A percentile compares a stretch with the other conserved stretches of the same genome.
These are phyloP conservation scores for Monodelphis domestica DNA, from an alignment of 2,797 vertebrate species.

Conservation along the genomic window DNA sequence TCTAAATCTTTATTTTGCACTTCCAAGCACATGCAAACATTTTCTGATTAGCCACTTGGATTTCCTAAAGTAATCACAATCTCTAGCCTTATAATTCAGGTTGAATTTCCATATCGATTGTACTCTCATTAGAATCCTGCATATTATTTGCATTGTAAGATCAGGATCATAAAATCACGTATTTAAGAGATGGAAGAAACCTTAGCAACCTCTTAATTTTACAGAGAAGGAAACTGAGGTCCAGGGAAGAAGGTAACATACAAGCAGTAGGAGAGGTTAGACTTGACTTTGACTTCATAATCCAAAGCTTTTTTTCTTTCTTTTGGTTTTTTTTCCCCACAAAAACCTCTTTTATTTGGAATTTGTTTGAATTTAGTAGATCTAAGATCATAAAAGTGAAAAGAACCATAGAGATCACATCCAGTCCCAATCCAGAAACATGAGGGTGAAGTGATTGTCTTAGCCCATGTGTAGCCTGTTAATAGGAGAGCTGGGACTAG, in stretches of 20 bases:
- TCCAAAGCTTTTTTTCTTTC: no score
- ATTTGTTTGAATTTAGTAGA: neutral
- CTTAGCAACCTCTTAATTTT: neutral
- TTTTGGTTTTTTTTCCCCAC: neutral
- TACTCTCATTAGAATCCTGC: neutral
- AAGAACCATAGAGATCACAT: neutral
- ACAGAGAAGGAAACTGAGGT: neutral
- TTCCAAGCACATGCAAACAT: conserved; percentile 18
- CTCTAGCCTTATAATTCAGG: neutral
- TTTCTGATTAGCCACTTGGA: neutral
- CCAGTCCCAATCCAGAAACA: neutral
- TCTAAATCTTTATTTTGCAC: conserved; percentile 4
- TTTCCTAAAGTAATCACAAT: conserved; percentile 15
- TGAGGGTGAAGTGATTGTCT: neutral
- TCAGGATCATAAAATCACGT: neutral
- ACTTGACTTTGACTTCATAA: neutral
- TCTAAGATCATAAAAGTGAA: neutral
- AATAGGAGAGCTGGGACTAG: neutral
- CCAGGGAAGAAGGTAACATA: neutral
- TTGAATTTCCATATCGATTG: neutral
- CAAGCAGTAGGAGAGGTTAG: neutral
- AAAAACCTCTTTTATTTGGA: neutral
- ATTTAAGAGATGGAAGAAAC: neutral
- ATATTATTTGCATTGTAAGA: neutral
- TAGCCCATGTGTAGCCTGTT: neutral